phyloP scores from a whole-genome alignment of 2,888 invertebrate genomes.

The Spicauda simplicius region DNA sequence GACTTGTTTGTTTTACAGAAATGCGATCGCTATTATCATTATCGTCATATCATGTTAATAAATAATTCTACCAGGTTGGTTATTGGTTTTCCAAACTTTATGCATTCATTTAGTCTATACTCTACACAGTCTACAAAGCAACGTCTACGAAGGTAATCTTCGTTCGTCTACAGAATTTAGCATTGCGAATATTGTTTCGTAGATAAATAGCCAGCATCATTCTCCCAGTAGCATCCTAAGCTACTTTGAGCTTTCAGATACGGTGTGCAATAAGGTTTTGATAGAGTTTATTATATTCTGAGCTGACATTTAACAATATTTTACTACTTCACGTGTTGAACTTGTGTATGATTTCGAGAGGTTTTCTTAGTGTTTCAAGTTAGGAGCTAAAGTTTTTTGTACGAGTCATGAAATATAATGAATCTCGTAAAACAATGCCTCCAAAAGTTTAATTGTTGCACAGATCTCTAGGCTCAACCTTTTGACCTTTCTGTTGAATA shows the following conservation, averaged over 20 bases:
- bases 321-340: not conserved
- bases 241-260: not conserved
- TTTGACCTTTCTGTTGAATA: slow-evolving; percentile 34
- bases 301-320: not conserved
- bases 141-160: not conserved
- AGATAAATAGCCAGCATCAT: not conserved
- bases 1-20: too few species aligned
- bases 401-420: slow-evolving; percentile 28
- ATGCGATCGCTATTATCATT: too few species aligned
- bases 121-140: not conserved
- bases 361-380: not conserved
- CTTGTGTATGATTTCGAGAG: not conserved
- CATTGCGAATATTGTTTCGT: not conserved
- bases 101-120: too few species aligned
- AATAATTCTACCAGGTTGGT: too few species aligned
- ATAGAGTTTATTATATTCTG: not conserved
- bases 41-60: too few species aligned
- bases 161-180: not conserved
- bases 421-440: slow-evolving; percentile 25
- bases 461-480: slow-evolving; percentile 17
- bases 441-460: slow-evolving; percentile 28
- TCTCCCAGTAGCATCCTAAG: not conserved
- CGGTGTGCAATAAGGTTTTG: not conserved
- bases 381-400: slow-evolving; percentile 9
- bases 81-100: too few species aligned